These are phyloP conservation scores for Oxyruncus cristatus DNA, from an alignment of 2,113 vertebrate genomes.

Conservation along the genomic window DNA sequence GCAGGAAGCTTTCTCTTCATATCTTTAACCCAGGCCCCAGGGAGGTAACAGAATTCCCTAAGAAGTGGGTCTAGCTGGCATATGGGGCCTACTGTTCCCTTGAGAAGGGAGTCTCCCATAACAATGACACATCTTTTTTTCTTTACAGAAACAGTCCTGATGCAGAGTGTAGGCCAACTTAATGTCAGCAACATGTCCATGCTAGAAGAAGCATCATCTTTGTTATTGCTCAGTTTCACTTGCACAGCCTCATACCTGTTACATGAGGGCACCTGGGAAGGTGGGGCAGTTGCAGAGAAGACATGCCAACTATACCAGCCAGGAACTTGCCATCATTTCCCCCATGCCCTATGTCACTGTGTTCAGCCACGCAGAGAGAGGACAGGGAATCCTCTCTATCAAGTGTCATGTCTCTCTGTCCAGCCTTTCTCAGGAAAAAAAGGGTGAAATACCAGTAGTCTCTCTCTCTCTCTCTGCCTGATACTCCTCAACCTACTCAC, in stretches of 20 bases:
- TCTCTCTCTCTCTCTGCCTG: not conserved
- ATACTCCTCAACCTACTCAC: no score
- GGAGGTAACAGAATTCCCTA: not conserved
- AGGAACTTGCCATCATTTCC: rapidly evolving
- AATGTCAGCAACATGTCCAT: not conserved
- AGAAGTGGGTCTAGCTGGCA: not conserved
- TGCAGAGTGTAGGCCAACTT: rapidly evolving
- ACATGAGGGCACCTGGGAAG: not conserved
- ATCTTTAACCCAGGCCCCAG: not conserved
- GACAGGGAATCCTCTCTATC: not conserved
- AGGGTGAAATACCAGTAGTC: not conserved
- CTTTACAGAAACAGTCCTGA: not conserved
- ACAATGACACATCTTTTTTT: not conserved
- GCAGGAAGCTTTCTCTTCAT: not conserved
- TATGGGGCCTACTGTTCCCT: not conserved
- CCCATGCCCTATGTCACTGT: not conserved
- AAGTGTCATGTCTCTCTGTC: not conserved
- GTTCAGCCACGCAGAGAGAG: not conserved
- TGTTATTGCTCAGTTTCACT: not conserved
- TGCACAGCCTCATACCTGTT: not conserved
- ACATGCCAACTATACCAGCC: not conserved
- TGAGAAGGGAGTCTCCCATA: not conserved
- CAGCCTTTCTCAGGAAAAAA: not conserved
- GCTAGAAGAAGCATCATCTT: not conserved
- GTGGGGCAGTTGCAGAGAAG: not conserved